These are phyloP conservation scores for Bombyx mandarina DNA, from an alignment of 1,140 invertebrate species.

Conservation along the genomic window DNA sequence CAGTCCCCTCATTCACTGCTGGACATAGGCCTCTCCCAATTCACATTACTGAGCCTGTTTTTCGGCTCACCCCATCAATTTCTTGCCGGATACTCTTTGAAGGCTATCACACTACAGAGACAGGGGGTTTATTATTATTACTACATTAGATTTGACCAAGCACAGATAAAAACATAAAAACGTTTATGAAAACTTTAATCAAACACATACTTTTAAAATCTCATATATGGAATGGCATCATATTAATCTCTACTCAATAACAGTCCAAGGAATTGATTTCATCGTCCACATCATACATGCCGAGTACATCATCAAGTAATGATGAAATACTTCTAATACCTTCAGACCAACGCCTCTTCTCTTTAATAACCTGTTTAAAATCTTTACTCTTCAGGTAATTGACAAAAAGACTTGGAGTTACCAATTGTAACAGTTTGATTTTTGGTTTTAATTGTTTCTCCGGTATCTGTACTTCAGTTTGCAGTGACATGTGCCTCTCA, in stretches of 20 bases:
- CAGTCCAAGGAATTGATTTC: constrained; percentile 58
- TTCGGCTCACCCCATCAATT: too few relatives aligned
- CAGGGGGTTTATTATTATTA: too few relatives aligned
- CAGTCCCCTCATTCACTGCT: too few relatives aligned
- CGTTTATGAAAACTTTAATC: too few relatives aligned
- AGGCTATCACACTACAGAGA: too few relatives aligned
- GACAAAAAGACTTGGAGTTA: constrained; percentile 44
- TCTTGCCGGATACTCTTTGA: too few relatives aligned
- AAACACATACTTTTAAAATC: too few relatives aligned
- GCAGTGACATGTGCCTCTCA: constrained; percentile 42
- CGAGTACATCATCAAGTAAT: constrained; percentile 51
- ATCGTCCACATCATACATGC: constrained; percentile 47
- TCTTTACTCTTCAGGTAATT: constrained; percentile 38
- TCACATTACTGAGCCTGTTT: too few relatives aligned
- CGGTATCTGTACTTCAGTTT: constrained; percentile 18
- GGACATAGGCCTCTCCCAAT: too few relatives aligned
- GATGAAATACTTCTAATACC: constrained; percentile 55
- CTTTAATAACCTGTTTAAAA: constrained; percentile 46
- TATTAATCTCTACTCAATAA: constrained; percentile 28
- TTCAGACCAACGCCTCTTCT: constrained; percentile 53
- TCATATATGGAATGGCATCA: too few relatives aligned
- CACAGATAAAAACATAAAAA: too few relatives aligned
- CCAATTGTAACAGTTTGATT: constrained; percentile 35
- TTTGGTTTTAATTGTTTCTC: constrained; percentile 17
- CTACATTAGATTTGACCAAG: too few relatives aligned